Percentiles rank a stretch among this genome's conserved stretches.
These are phyloP conservation scores for Eurytoma adleriae DNA, from an alignment of 2,888 invertebrate genomes.

Conservation along the genomic window DNA sequence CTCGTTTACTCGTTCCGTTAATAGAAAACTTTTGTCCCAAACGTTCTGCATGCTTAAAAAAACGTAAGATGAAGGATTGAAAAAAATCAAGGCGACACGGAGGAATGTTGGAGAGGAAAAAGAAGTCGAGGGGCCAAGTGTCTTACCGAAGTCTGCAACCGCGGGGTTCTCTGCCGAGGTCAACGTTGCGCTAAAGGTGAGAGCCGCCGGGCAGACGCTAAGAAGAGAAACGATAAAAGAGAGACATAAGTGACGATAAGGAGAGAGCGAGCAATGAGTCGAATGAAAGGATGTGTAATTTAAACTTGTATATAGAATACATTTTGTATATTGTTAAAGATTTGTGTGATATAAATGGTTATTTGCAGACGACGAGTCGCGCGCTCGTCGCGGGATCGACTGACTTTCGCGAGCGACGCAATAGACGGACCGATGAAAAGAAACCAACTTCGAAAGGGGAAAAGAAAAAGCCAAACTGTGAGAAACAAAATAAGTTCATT, in stretches of 20 bases:
- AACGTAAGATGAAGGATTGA: background rate
- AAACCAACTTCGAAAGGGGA: background rate
- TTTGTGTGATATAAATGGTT: constrained; percentile 77
- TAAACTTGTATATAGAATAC: constrained; percentile 76
- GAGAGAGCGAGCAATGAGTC: constrained; percentile 35
- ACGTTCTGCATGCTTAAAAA: constrained; percentile 41
- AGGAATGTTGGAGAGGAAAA: constrained; percentile 2
- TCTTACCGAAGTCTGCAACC: constrained; percentile 50
- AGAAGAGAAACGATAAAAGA: background rate
- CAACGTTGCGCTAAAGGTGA: background rate
- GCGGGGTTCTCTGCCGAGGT: background rate
- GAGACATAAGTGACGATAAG: constrained; percentile 25
- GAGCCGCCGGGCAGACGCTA: background rate
- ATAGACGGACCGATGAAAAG: background rate
- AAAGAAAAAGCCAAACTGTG: background rate
- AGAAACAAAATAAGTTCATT: background rate
- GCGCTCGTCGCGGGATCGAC: constrained; percentile 41
- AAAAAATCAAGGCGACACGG: background rate
- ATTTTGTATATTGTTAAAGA: constrained; percentile 77
- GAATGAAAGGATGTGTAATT: constrained; percentile 69
- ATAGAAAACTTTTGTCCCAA: constrained; percentile 66
- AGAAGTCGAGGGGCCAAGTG: constrained; percentile 52
- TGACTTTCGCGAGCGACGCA: constrained; percentile 6
- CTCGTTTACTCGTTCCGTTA: constrained; percentile 71
- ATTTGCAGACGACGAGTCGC: constrained; percentile 65